Percentiles rank a stretch among this genome's conserved stretches.
Evolutionary conservation across 2,888 invertebrate species (phyloP).

Genomic region (Amblyjoppa fuscipennis): DNA sequence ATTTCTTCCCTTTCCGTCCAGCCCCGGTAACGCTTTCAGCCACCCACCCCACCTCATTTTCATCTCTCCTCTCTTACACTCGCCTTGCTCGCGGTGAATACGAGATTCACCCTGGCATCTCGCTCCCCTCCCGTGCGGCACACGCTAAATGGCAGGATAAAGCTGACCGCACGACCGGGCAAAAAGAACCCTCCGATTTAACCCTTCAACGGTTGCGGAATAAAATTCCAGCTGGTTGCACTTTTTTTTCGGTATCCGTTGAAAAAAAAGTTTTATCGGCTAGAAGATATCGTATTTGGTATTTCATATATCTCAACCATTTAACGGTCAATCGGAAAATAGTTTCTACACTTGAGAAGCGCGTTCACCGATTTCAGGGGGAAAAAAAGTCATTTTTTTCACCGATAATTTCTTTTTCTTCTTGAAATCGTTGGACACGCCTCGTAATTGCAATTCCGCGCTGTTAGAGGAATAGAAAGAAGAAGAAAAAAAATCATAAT

Average conservation of each 20-base stretch:
- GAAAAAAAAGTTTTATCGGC: neutral
- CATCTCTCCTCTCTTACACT: conserved; percentile 20
- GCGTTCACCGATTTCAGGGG: too few relatives aligned
- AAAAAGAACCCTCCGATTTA: neutral
- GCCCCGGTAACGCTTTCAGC: conserved; percentile 13
- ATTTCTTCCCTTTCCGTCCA: conserved; percentile 5
- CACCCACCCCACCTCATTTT: conserved; percentile 20
- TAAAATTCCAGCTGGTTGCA: neutral
- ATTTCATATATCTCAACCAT: too few relatives aligned
- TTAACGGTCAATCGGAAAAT: too few relatives aligned
- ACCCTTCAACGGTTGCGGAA: neutral
- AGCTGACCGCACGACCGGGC: neutral
- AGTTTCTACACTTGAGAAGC: too few relatives aligned
- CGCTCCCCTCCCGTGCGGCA: neutral
- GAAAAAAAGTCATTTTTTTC: too few relatives aligned
- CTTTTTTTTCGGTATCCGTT: neutral
- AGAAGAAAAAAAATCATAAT: too few relatives aligned
- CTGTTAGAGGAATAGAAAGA: too few relatives aligned
- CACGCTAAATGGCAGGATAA: neutral
- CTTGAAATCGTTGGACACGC: too few relatives aligned
- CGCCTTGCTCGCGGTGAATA: conserved; percentile 29
- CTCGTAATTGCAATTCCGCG: too few relatives aligned
- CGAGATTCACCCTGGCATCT: conserved; percentile 31
- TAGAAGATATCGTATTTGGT: too few relatives aligned
- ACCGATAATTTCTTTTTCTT: too few relatives aligned